These are phyloP conservation scores for Platyscapa corneri DNA, from an alignment of 1,140 invertebrate species.

Conservation along the genomic window DNA sequence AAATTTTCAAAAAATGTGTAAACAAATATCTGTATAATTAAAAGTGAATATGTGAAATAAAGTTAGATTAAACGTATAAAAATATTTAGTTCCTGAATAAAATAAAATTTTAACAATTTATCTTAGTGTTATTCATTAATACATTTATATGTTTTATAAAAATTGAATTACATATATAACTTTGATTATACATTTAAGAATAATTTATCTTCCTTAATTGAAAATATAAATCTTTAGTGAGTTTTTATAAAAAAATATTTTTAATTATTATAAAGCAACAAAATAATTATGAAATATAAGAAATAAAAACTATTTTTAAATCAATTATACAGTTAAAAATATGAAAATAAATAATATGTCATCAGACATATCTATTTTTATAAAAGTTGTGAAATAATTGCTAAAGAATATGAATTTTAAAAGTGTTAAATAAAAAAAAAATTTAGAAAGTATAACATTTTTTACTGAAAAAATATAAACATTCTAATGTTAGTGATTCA, in stretches of 20 bases:
- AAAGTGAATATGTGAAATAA: neutral
- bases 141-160: too few relatives aligned
- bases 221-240: too few relatives aligned
- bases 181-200: too few relatives aligned
- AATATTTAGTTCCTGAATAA: too few relatives aligned
- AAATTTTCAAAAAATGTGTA: neutral
- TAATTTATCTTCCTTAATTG: too few relatives aligned
- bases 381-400: neutral
- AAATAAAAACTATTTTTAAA: neutral
- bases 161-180: too few relatives aligned
- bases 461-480: too few relatives aligned
- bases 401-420: neutral
- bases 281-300: neutral
- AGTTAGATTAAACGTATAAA: neutral
- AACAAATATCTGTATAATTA: neutral
- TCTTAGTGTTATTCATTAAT: too few relatives aligned
- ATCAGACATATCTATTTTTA: neutral
- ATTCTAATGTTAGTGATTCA: neutral
- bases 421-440: neutral
- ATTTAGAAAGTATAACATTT: neutral
- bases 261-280: neutral
- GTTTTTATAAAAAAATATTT: too few relatives aligned
- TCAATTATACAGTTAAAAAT: neutral
- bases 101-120: too few relatives aligned
- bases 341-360: too few relatives aligned